Base-by-base conservation (phyloP, 2,113 vertebrate genomes). In the Ptilorrhoa leucosticta region DNA sequence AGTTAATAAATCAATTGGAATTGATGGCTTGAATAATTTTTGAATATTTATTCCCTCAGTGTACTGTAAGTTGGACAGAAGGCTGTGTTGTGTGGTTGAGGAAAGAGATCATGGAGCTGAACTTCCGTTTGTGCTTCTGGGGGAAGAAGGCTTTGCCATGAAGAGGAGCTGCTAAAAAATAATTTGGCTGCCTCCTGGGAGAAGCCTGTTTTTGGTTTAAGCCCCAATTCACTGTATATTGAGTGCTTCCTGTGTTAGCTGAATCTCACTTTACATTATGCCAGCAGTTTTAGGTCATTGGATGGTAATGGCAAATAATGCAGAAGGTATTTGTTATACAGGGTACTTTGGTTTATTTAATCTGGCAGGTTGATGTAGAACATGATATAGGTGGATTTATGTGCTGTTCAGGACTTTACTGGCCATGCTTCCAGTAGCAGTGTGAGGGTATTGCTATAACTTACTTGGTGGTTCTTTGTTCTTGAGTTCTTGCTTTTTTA, bases 251-350 rank as follows among this genome's bases (percentile, higher is more conserved):
- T 39, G 4, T 22, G 8, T 30, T 71, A 54, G 15, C 35, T 72
- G 35, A 64, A 51, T 71, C 35, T 9, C 4, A 3, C 31, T 53
- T 77, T 6, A 17, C 0, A 0, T 63, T 45, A 33, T 0, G 0
- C 16, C 19, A 51, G 12, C 15, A 37, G 35, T 66, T 89, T 54
- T 54, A 71, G 42, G 42, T 79, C 31, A 21, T 45, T 3, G 2
- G 2, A 6, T 76, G 31, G 21, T 72, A 65, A 23, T 40, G 21
- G 28, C 42, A 87, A 64, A 37, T 64, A 83, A 56, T 51, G 12
- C 20, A 77, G 22, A 35, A 65, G 22, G 5, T 76, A 0, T 0
- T 76, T 90, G 40, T 60, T 2, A 2, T 21, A 17, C 13, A 13
- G 40, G 7, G 11, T 64, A 19, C 27, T 61, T 71, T 1, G 4